phyloP scores from a whole-genome alignment of 2,888 invertebrate species.

The Calameuta pallipes region DNA sequence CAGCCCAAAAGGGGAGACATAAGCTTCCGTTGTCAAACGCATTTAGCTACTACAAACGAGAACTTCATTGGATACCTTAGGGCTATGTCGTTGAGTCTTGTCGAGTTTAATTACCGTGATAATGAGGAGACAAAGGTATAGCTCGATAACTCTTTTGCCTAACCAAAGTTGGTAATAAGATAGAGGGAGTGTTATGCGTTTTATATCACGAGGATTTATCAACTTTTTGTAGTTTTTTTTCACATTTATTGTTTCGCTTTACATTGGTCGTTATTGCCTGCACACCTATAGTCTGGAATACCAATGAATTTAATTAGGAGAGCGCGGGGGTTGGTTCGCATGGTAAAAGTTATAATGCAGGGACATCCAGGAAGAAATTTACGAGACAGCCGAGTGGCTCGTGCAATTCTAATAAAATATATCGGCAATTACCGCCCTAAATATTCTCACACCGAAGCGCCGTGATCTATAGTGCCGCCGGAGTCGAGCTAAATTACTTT shows the following conservation, averaged over 20 bases:
- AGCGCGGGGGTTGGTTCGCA: constrained; percentile 28
- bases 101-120: constrained; percentile 56
- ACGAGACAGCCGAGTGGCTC: constrained; percentile 51
- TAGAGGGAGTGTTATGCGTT: not conserved
- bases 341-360: constrained; percentile 52
- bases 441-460: constrained; percentile 61
- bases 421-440: constrained; percentile 65
- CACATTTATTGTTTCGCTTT: not conserved
- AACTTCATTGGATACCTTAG: constrained; percentile 52
- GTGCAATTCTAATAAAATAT: constrained; percentile 62
- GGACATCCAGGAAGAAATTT: constrained; percentile 62
- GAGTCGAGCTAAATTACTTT: constrained; percentile 57
- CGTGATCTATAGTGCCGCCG: constrained; percentile 58
- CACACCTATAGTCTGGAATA: constrained; percentile 19
- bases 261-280: not conserved
- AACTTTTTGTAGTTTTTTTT: not conserved
- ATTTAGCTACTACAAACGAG: constrained; percentile 64
- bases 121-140: constrained; percentile 23
- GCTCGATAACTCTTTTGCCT: not conserved
- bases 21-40: constrained; percentile 65
- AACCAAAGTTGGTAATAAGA: not conserved
- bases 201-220: not conserved
- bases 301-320: constrained; percentile 55
- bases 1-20: constrained; percentile 50
- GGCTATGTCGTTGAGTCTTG: constrained; percentile 58